phyloP scores from a whole-genome alignment of 1,140 invertebrate genomes.

The Drosophila ogumai region DNA sequence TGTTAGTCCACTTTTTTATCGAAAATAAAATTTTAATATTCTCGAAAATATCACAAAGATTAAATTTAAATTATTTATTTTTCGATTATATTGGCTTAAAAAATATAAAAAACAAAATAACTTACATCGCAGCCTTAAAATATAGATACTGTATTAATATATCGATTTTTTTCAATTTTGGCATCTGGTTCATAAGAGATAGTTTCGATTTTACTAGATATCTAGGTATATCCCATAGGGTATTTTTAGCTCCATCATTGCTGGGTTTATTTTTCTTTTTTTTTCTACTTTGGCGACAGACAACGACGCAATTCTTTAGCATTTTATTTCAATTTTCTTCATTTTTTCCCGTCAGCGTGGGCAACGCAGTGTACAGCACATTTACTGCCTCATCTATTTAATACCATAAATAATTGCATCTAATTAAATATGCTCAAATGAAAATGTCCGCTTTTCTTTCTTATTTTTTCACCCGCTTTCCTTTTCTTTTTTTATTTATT shows the following conservation, averaged over 20 bases:
- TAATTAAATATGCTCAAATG: conserved; percentile 85
- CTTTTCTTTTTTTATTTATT: conserved; percentile 16
- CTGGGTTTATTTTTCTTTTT: conserved; percentile 2
- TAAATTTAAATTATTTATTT: not conserved
- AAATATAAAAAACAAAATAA: not conserved
- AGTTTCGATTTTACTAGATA: not conserved
- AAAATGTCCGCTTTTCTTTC: conserved; percentile 82
- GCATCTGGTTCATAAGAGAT: not conserved
- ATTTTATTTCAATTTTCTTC: conserved; percentile 84
- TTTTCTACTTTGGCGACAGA: conserved; percentile 55
- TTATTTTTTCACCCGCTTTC: conserved; percentile 22
- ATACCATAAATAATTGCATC: conserved; percentile 85
- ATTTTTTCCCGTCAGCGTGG: conserved; percentile 44
- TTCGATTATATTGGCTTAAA: not conserved
- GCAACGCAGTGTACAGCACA: conserved; percentile 71
- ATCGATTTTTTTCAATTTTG: not conserved
- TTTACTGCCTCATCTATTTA: conserved; percentile 85
- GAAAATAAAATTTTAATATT: not conserved
- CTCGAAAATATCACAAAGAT: not conserved
- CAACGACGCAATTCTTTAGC: conserved; percentile 81
- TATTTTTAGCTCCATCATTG: conserved; percentile 7
- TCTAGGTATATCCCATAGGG: not conserved
- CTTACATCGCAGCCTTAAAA: not conserved
- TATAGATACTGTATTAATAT: not conserved
- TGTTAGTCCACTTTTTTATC: too few species aligned